Base-by-base conservation (phyloP, 2,888 invertebrate species). In the Drosophila limbata region DNA sequence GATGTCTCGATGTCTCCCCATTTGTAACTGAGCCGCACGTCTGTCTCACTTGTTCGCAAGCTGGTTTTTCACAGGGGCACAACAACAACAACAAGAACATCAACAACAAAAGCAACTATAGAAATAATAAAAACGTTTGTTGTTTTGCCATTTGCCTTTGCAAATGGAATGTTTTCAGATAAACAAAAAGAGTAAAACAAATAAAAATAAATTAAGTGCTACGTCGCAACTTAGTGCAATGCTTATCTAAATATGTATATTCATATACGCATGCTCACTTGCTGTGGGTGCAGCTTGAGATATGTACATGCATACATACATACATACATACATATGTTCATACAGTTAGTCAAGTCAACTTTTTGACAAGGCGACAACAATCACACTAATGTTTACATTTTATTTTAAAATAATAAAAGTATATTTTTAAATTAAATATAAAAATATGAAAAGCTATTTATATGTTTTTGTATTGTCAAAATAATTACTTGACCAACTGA, bases 91-190 rank as follows among this genome's bases (percentile, higher is more conserved):
- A 52, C 44, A 61, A 13, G 39, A 50, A 62, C 42, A 62, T 52
- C 33, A 56, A 62, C 28, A 65, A 35, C 52, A 52, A 61, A 48
- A 62, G 13, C 45, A 56, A 62, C 44, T 37, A 44, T 9, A 62
- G 66, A 65, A 65, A 80, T 64, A 77, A 80, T 62, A 80, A 72
- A 66, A 78, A 62, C 61, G 66, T 77, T 78, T 78, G 73, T 80
- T 78, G 63, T 77, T 78, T 78, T 81, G 84, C 74, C 82, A 76
- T 76, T 85, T 83, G 83, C 66, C 77, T 85, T 70, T 53, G 64
- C 69, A 51, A 51, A 70, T 56, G 69, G 85, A 87, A 83, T 70
- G 69, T 67, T 66, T 81, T 56, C 39, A 72, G 73, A 79, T 84
- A 82, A 84, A 87, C 82, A 84, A 71, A 79, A 65, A 65, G 50